Evolutionary conservation across 2,113 vertebrate genomes (phyloP).

Genomic region (Apteryx owenii): DNA sequence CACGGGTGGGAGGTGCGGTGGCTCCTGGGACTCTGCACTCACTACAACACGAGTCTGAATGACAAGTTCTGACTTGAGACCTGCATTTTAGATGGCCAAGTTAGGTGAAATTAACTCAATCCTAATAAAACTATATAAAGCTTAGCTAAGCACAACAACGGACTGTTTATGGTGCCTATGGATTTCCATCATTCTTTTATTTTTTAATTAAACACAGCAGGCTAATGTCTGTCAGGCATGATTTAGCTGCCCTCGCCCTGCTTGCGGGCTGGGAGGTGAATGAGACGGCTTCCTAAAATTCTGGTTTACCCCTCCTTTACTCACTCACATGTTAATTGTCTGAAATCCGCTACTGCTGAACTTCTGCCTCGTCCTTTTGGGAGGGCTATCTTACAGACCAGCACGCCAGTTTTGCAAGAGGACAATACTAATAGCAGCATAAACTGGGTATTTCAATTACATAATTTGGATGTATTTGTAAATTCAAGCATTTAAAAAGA

Average conservation of each 20-base stretch:
- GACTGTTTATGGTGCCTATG: neutral
- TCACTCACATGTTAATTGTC: conserved; percentile 18
- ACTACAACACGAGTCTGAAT: neutral
- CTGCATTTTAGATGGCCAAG: neutral
- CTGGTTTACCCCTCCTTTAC: neutral
- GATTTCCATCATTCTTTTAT: neutral
- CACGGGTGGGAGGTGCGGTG: neutral
- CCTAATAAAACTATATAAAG: neutral
- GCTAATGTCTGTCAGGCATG: neutral
- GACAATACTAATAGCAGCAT: neutral
- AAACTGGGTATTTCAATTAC: conserved; percentile 18
- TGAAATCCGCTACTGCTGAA: conserved; percentile 25
- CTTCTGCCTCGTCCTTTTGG: conserved; percentile 38
- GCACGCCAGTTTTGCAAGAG: conserved; percentile 36
- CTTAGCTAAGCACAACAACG: neutral
- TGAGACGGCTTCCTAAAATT: no score
- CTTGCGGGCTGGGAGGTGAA: neutral
- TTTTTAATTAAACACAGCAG: neutral
- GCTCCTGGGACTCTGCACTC: neutral
- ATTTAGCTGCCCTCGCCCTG: neutral
- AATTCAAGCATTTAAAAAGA: neutral
- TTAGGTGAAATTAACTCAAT: neutral
- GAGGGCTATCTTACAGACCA: neutral
- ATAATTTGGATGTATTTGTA: neutral
- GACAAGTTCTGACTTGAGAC: neutral